A percentile compares a stretch with the other conserved stretches of the same genome.
phyloP scores from a whole-genome alignment of 2,888 invertebrate species.

The Teleogryllus oceanicus region DNA sequence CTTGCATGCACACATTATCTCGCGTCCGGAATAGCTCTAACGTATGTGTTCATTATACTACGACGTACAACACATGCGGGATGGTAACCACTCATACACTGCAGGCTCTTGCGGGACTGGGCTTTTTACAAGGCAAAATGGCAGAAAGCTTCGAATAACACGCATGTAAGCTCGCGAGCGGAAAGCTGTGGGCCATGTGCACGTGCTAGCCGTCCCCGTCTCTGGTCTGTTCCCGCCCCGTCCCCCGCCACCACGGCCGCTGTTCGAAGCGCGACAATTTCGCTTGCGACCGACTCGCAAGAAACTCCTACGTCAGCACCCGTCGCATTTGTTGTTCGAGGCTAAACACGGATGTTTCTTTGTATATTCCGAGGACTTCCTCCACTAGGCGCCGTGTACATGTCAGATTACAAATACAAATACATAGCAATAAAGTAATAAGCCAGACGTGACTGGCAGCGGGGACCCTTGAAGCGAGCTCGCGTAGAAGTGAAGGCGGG shows the following conservation, averaged over 20 bases:
- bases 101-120: too few species aligned
- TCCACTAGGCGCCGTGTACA: neutral
- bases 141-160: too few species aligned
- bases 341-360: neutral
- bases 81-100: too few species aligned
- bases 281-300: neutral
- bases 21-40: too few species aligned
- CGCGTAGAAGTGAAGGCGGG: neutral
- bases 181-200: too few species aligned
- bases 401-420: conserved; percentile 18
- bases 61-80: too few species aligned
- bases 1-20: too few species aligned
- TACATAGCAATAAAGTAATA: conserved; percentile 18
- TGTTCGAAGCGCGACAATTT: neutral
- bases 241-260: neutral
- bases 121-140: too few species aligned
- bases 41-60: too few species aligned
- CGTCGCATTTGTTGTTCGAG: neutral
- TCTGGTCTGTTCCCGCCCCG: neutral
- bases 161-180: too few species aligned
- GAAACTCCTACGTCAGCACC: neutral
- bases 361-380: conserved; percentile 1
- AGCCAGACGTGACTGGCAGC: conserved; percentile 1
- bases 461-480: neutral
- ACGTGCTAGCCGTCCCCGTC: neutral